Conservation (phyloP, 2,888 invertebrate species). For the Hemaris fuciformis region DNA sequence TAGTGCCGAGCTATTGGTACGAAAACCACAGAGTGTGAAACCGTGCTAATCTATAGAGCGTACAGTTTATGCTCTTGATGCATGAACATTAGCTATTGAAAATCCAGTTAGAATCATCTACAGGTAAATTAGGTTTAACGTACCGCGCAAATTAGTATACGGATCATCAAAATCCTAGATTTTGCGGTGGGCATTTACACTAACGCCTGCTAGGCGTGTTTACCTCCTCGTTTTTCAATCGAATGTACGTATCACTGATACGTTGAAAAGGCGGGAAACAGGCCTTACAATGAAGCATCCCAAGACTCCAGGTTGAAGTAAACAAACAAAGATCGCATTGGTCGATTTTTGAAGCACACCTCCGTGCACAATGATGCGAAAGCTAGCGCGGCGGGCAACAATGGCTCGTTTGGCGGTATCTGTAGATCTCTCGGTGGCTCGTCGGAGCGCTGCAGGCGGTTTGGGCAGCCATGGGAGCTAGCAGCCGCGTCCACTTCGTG, state of each 20-base stretch:
- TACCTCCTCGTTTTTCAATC: too few relatives aligned
- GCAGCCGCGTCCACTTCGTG: constrained; percentile 33
- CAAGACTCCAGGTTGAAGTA: constrained; percentile 37
- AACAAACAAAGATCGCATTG: constrained; percentile 74
- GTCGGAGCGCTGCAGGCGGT: constrained; percentile 72
- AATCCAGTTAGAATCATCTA: not conserved
- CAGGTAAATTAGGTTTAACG: not conserved
- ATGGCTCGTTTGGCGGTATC: constrained; percentile 74
- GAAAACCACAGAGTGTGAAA: constrained; percentile 50
- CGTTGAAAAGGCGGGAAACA: too few relatives aligned
- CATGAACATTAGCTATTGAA: constrained; percentile 6
- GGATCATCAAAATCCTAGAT: not conserved
- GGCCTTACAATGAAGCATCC: too few relatives aligned
- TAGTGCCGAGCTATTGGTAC: constrained; percentile 52
- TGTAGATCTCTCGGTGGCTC: constrained; percentile 76
- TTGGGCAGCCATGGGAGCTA: constrained; percentile 61
- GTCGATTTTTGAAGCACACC: constrained; percentile 70
- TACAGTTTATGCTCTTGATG: constrained; percentile 7
- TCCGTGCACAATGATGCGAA: constrained; percentile 79
- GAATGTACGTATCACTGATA: too few relatives aligned
- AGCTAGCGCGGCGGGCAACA: constrained; percentile 77
- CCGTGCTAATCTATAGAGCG: constrained; percentile 9
- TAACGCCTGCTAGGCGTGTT: not conserved
- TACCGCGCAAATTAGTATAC: not conserved
- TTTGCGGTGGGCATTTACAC: not conserved